Percentiles rank a stretch among this genome's conserved stretches.
Conservation (phyloP, 2,113 vertebrate species). For the Nibea coibor region DNA sequence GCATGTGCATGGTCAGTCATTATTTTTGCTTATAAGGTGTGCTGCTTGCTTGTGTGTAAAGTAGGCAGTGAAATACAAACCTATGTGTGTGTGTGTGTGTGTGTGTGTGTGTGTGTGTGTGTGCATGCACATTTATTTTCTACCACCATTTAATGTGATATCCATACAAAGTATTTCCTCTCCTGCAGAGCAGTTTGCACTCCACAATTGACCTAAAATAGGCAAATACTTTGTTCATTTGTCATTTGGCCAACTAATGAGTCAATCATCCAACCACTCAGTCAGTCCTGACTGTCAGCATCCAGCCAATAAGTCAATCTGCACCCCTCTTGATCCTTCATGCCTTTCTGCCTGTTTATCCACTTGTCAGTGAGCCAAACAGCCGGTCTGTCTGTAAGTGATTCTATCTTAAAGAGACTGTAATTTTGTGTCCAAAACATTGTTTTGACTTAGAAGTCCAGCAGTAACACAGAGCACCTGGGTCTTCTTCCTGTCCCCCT, state of each 20-base stretch:
- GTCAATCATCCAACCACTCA: conserved; percentile 31
- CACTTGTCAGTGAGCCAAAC: conserved; percentile 1
- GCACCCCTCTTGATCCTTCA: conserved; percentile 9
- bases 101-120: background rate
- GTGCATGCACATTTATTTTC: background rate
- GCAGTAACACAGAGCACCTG: conserved; percentile 47
- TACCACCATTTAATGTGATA: background rate
- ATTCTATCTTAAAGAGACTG: conserved; percentile 20
- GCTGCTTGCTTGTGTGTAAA: conserved; percentile 3
- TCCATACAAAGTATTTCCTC: background rate
- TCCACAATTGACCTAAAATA: conserved; percentile 8
- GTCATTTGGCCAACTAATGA: conserved; percentile 12
- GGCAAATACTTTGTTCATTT: conserved; percentile 21
- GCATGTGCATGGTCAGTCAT: background rate
- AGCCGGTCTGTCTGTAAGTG: conserved; percentile 16
- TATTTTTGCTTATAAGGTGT: conserved; percentile 1
- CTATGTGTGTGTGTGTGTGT: no score
- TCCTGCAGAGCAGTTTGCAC: background rate
- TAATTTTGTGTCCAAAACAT: conserved; percentile 29
- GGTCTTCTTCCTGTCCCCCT: conserved; percentile 28
- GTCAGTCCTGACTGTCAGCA: conserved; percentile 28
- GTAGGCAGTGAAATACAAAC: background rate
- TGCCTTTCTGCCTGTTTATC: background rate
- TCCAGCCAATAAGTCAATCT: conserved; percentile 37
- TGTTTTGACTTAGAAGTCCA: background rate